phyloP scores from a whole-genome alignment of 2,113 vertebrate species.

The Sula dactylatra region DNA sequence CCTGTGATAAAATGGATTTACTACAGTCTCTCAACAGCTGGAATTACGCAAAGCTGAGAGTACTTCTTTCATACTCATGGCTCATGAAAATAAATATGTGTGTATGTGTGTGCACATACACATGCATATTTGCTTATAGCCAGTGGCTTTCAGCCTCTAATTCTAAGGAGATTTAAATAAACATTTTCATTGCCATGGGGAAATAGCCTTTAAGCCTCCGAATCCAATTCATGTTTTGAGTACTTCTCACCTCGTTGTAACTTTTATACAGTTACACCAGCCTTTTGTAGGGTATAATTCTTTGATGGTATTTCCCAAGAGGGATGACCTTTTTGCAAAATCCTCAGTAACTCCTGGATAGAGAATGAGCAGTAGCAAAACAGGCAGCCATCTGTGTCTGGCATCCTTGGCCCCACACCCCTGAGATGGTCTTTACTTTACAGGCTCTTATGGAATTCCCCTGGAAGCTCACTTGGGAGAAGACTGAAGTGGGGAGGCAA shows the following conservation, averaged over 20 bases:
- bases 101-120: background rate
- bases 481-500: background rate
- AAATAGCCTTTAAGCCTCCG: background rate
- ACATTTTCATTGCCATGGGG: background rate
- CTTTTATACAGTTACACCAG: background rate
- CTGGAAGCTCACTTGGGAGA: background rate
- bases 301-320: background rate
- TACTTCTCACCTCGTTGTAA: background rate
- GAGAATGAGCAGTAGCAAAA: background rate
- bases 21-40: background rate
- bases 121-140: background rate
- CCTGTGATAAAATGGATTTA: background rate
- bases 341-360: background rate
- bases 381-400: background rate
- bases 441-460: background rate
- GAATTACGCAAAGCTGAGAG: background rate
- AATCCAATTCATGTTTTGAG: background rate
- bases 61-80: background rate
- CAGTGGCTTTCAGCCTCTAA: background rate
- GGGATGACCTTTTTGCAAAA: background rate
- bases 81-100: background rate
- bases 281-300: background rate
- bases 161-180: slow-evolving; percentile 1
- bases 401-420: background rate
- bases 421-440: background rate